A percentile compares a stretch with the other conserved stretches of the same genome.
phyloP scores from a whole-genome alignment of 37 sponge, comb jelly and placozoan species.

The Crambe crambe region DNA sequence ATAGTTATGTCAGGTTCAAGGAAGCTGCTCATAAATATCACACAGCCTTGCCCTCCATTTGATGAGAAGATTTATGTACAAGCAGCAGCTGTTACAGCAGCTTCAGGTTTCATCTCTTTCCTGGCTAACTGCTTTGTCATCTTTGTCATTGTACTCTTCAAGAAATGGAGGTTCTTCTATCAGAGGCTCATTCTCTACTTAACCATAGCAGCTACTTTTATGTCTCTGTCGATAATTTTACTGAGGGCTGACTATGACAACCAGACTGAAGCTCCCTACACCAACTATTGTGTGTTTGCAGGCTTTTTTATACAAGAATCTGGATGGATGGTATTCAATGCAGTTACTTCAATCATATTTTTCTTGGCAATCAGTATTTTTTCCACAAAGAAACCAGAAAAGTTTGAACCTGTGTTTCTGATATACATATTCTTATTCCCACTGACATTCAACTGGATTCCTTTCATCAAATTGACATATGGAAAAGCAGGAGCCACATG shows the following conservation, averaged over 20 bases:
- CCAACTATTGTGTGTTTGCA: constrained; percentile 6
- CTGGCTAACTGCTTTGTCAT: constrained; percentile 33
- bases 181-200: constrained; percentile 83
- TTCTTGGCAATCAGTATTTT: constrained; percentile 26
- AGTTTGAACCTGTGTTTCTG: constrained; percentile 15
- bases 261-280: background rate
- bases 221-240: constrained; percentile 27
- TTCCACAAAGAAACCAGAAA: background rate
- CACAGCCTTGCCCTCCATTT: background rate
- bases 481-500: constrained; percentile 72
- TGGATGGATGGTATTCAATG: constrained; percentile 6
- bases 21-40: too few relatives aligned
- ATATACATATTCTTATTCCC: constrained; percentile 42
- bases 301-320: constrained; percentile 34
- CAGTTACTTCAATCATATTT: constrained; percentile 32
- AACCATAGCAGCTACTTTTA: constrained; percentile 36
- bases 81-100: constrained; percentile 17
- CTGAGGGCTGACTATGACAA: constrained; percentile 34
- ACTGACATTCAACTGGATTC: constrained; percentile 51
- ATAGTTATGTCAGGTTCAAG: too few relatives aligned
- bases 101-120: constrained; percentile 13
- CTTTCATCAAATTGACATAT: constrained; percentile 50
- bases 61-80: background rate
- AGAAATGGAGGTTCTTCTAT: constrained; percentile 67
- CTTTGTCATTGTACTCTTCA: constrained; percentile 65